Evolutionary conservation across 64 coral and sea anemone genomes (phyloP), one percentile per base, ranked within the genome.

Genomic region (Acropora yongei): DNA sequence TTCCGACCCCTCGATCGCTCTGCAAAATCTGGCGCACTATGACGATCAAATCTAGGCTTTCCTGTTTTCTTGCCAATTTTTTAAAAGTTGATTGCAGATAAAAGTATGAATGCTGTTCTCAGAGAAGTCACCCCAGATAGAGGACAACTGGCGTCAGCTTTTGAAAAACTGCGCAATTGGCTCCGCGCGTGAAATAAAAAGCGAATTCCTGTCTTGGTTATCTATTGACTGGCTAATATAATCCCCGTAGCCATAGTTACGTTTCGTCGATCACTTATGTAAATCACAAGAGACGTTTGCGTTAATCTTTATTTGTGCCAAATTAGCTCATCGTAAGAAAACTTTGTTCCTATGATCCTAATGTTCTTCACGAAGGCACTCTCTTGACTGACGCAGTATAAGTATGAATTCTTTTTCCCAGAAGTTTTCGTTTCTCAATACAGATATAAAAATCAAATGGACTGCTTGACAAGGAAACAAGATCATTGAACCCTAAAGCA

Each of bases 251-350:
- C 51, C 51, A 63, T 7, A 63, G 60, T 14, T 63, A 13, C 13
- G 60, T 12, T 63, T 63, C 60, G 30, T 30, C 30, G 30, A 30
- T 63, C 16, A 63, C 13, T 10, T 12, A 12, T 3, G 43, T 30
- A 30, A 30, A 30, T 30, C 30, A 30, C 30, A 78, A 65, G 55
- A 42, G 19, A 82, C 72, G 82, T 85, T 85, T 85, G 50, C 44
- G 66, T 69, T 85, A 63, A 48, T 19, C 46, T 85, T 72, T 71
- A 85, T 85, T 71, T 85, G 61, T 71, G 65, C 82, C 20, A 72
- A 63, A 85, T 85, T 85, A 85, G 48, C 82, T 85, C 82, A 85
- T 85, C 82, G 49, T 49, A 48, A 18, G 11, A 85, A 46, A n/a
- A 18, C 42, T 30, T 43, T 71, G 67, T 49, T 41, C 11, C 6